A percentile compares a stretch with the other conserved stretches of the same genome.
phyloP scores from a whole-genome alignment of 2,888 invertebrate species.

The Hartigia nigra region DNA sequence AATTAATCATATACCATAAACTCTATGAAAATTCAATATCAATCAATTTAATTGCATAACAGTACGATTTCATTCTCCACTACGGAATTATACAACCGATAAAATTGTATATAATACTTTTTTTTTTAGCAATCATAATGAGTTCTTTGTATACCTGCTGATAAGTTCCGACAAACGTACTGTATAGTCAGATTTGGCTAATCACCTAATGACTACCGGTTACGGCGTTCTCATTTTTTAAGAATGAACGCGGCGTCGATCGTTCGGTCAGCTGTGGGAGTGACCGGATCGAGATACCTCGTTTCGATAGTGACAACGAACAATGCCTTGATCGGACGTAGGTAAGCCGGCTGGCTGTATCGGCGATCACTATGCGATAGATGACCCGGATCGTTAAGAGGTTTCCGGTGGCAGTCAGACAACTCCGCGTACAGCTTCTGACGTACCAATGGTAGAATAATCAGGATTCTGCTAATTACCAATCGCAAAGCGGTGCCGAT shows the following conservation, averaged over 20 bases:
- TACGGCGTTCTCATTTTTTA: neutral
- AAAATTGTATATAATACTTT: neutral
- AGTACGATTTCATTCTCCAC: neutral
- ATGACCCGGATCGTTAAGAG: constrained; percentile 51
- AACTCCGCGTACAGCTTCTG: neutral
- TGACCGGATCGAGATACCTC: constrained; percentile 43
- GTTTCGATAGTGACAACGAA: constrained; percentile 35
- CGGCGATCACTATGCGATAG: constrained; percentile 42
- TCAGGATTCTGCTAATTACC: neutral
- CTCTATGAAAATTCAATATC: neutral
- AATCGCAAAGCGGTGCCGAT: neutral
- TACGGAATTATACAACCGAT: neutral
- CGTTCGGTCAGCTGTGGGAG: constrained; percentile 46
- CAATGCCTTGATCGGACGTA: constrained; percentile 39
- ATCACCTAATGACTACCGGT: neutral
- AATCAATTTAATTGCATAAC: neutral
- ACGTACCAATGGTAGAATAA: neutral
- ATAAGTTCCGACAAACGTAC: neutral
- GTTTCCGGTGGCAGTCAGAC: constrained; percentile 37
- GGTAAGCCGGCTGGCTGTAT: constrained; percentile 26
- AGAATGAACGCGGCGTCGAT: neutral
- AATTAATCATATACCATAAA: neutral
- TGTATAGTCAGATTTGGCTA: neutral
- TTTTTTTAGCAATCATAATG: neutral
- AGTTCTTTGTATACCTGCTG: neutral